Conservation (phyloP, 1,140 invertebrate genomes). For the Caenorhabditis tropicalis region DNA sequence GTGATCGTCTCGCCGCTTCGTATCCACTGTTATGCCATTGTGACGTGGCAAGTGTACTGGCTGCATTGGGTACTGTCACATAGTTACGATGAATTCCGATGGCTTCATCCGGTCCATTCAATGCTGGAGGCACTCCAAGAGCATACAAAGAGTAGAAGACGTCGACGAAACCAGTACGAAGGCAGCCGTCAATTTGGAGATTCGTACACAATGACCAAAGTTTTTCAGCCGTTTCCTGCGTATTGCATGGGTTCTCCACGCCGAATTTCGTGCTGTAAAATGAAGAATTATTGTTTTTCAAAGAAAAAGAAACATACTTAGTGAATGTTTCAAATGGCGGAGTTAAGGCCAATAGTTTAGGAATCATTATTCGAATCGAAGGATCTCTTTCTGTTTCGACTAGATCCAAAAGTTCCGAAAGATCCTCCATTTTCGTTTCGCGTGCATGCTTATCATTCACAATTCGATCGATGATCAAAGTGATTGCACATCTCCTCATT, state of each 20-base stretch:
- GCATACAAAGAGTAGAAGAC: constrained; percentile 52
- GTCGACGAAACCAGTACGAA: constrained; percentile 31
- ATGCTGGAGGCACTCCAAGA: background rate
- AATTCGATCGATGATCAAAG: constrained; percentile 42
- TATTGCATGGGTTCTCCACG: constrained; percentile 24
- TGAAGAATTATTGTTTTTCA: background rate
- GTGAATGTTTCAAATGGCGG: constrained; percentile 39
- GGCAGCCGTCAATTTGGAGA: background rate
- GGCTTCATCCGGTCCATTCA: background rate
- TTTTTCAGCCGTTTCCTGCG: background rate
- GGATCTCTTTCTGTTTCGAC: constrained; percentile 18
- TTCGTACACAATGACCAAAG: constrained; percentile 41
- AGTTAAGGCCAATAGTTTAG: constrained; percentile 18
- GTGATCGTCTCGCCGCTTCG: background rate
- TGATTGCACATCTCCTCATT: constrained; percentile 51
- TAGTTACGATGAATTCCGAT: background rate
- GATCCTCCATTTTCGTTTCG: constrained; percentile 12
- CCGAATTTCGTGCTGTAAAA: constrained; percentile 38
- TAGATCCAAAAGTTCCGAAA: constrained; percentile 4
- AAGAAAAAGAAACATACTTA: constrained; percentile 34
- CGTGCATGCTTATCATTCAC: background rate
- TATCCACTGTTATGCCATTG: constrained; percentile 19
- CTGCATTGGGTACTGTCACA: background rate
- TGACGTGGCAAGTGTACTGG: background rate
- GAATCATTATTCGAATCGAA: constrained; percentile 29